Evolutionary conservation across 2,888 invertebrate species (phyloP).

Genomic region (Hirtodrosophila duncani): DNA sequence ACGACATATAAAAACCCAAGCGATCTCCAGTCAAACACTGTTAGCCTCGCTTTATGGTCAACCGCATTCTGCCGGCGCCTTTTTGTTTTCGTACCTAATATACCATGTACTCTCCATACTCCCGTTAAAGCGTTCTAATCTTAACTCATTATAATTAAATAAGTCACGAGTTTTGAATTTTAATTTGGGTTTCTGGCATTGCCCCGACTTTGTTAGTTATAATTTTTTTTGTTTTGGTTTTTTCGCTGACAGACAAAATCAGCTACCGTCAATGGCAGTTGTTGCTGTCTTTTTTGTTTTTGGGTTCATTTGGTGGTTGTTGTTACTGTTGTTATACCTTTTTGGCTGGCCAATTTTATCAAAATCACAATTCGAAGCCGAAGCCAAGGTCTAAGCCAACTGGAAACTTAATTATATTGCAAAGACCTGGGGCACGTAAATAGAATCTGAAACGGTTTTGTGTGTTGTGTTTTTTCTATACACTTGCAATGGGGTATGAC

Average conservation of each 20-base stretch:
- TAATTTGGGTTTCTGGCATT: conserved; percentile 49
- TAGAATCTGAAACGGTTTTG: too few species aligned
- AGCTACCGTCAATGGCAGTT: conserved; percentile 64
- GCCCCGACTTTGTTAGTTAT: background rate
- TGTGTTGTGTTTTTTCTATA: too few species aligned
- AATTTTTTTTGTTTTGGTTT: conserved; percentile 4
- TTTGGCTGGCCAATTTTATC: conserved; percentile 61
- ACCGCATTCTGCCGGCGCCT: too few species aligned
- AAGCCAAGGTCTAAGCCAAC: conserved; percentile 68
- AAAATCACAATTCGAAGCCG: conserved; percentile 61
- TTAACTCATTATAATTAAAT: conserved; percentile 72
- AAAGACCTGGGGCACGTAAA: conserved; percentile 50
- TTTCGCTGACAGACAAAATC: conserved; percentile 56
- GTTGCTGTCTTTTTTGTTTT: conserved; percentile 27
- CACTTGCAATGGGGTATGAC: too few species aligned
- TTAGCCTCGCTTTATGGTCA: too few species aligned
- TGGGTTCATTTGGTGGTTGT: conserved; percentile 1
- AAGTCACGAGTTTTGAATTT: conserved; percentile 73
- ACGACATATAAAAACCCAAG: too few species aligned
- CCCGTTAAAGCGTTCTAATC: conserved; percentile 67
- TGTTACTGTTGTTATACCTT: conserved; percentile 7
- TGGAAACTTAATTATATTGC: conserved; percentile 70
- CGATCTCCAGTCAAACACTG: too few species aligned
- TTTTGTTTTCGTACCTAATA: too few species aligned
- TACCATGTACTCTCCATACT: too few species aligned